These are phyloP conservation scores for Hyppa rectilinea DNA, from an alignment of 2,888 invertebrate species.

Conservation along the genomic window DNA sequence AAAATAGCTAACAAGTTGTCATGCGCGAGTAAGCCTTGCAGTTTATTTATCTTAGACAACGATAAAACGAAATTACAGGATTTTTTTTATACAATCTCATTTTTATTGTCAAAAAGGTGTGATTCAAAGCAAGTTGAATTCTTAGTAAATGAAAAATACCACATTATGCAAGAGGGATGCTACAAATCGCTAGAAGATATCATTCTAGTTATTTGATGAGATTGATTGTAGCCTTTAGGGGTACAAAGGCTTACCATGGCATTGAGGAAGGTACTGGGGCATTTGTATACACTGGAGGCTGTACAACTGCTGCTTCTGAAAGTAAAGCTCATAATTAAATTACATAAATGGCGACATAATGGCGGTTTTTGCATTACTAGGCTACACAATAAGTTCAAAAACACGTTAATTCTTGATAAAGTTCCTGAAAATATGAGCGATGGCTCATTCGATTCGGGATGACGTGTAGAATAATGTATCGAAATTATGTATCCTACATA, in stretches of 20 bases:
- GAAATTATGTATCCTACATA: too few relatives aligned
- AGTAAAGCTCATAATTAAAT: slow-evolving; percentile 1
- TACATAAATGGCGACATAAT: not conserved
- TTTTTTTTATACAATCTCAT: too few relatives aligned
- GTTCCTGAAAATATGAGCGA: too few relatives aligned
- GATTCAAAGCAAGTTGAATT: too few relatives aligned
- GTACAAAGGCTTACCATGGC: slow-evolving; percentile 47
- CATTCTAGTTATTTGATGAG: too few relatives aligned
- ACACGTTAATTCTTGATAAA: too few relatives aligned
- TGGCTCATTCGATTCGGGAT: too few relatives aligned
- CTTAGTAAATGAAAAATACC: not conserved
- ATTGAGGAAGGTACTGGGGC: slow-evolving; percentile 38
- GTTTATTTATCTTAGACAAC: too few relatives aligned
- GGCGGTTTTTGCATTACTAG: too few relatives aligned
- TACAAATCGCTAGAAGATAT: not conserved
- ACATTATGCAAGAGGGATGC: not conserved
- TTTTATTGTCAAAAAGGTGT: not conserved
- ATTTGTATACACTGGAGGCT: slow-evolving; percentile 27
- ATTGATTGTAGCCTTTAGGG: not conserved
- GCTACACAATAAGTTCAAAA: too few relatives aligned
- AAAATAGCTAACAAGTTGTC: not conserved
- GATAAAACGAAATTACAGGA: too few relatives aligned
- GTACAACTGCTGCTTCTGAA: slow-evolving; percentile 24
- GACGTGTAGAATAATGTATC: too few relatives aligned
- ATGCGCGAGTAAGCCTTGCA: not conserved